Evolutionary conservation across 2,888 invertebrate genomes (phyloP).

Genomic region (Laothoe populi): DNA sequence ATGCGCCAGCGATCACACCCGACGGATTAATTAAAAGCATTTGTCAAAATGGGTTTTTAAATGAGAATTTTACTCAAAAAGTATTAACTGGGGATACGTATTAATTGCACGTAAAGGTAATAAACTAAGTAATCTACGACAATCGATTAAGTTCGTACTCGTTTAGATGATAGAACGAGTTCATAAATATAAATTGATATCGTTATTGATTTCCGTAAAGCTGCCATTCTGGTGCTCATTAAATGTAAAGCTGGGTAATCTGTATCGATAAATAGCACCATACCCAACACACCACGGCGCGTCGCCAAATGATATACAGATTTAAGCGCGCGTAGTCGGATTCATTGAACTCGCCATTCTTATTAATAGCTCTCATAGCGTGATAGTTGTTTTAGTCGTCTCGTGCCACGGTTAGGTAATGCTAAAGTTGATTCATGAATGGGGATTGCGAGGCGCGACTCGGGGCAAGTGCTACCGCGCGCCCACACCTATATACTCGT

Average conservation of each 20-base stretch:
- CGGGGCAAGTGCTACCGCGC: conserved; percentile 61
- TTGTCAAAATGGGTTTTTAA: conserved; percentile 69
- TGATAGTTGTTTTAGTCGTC: conserved; percentile 76
- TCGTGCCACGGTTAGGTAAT: conserved; percentile 76
- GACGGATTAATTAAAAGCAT: conserved; percentile 78
- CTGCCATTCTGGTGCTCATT: conserved; percentile 53
- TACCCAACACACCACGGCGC: conserved; percentile 34
- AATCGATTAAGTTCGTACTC: conserved; percentile 65
- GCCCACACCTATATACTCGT: conserved; percentile 50
- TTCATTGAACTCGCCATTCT: conserved; percentile 81
- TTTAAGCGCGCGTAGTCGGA: conserved; percentile 68
- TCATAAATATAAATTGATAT: conserved; percentile 61
- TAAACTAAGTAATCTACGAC: conserved; percentile 62
- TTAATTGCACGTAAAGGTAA: conserved; percentile 65
- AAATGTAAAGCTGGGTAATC: conserved; percentile 51
- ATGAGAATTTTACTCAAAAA: conserved; percentile 54
- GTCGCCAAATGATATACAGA: conserved; percentile 61
- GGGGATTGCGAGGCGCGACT: conserved; percentile 63
- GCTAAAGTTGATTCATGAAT: conserved; percentile 84
- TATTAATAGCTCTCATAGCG: conserved; percentile 80
- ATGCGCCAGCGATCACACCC: conserved; percentile 68
- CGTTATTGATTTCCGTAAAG: conserved; percentile 63
- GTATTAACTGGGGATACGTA: conserved; percentile 58
- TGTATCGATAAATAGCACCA: conserved; percentile 47
- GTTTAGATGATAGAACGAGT: conserved; percentile 54